Conservation (phyloP, 2,888 invertebrate species). For the Chironomus riparius region DNA sequence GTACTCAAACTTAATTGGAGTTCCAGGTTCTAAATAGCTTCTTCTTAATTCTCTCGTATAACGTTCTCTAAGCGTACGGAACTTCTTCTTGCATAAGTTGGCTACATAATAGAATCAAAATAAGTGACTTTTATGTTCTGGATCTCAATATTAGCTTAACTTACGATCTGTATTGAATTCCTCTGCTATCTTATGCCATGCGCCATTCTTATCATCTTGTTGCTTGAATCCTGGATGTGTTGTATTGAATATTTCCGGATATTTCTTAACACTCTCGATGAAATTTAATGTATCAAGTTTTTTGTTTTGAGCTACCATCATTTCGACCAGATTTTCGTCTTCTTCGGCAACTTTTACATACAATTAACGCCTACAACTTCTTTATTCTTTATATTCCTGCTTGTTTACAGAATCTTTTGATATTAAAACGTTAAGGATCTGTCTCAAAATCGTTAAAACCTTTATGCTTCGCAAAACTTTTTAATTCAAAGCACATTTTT, state of each 20-base stretch:
- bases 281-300: not conserved
- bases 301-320: not conserved
- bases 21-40: constrained; percentile 14
- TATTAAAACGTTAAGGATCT: too few relatives aligned
- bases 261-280: not conserved
- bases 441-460: too few relatives aligned
- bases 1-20: constrained; percentile 4
- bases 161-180: constrained; percentile 16
- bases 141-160: not conserved
- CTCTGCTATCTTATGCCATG: constrained; percentile 17
- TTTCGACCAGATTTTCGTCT: not conserved
- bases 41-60: constrained; percentile 39
- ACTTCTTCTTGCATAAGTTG: constrained; percentile 36
- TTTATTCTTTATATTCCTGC: too few relatives aligned
- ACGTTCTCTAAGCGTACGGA: constrained; percentile 41
- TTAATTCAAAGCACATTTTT: too few relatives aligned
- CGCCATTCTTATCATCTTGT: constrained; percentile 17
- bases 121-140: not conserved
- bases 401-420: too few relatives aligned
- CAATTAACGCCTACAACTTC: too few relatives aligned
- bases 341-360: not conserved
- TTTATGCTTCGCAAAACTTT: too few relatives aligned
- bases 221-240: constrained; percentile 13
- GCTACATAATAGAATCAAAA: constrained; percentile 28
- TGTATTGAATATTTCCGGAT: constrained; percentile 13